Evolutionary conservation across 64 coral and sea anemone species (phyloP), one percentile per base, ranked within the genome.

Genomic region (Acropora yongei): DNA sequence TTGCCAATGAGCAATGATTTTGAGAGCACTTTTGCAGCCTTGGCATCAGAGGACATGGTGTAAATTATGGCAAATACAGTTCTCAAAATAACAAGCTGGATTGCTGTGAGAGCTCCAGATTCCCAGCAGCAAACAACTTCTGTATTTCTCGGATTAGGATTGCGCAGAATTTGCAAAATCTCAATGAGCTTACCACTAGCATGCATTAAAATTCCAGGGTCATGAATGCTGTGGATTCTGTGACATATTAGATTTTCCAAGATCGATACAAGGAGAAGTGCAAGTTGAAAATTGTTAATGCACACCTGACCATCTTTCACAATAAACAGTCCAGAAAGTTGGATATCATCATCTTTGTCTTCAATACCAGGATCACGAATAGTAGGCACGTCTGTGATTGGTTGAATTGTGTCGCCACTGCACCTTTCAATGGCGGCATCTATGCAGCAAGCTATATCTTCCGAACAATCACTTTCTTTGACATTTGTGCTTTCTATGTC

Each of bases 161-260:
- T 84, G 39, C 90, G 77, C n/a, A 97, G 75, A 0, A 30, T 79
- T 3, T 55, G 43, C 0, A 94, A 42, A 63, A 97, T 73, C 6
- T 97, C 95, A 68, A 97, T 87, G 20, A 97, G 80, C 60, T 97
- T 89, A 1, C 89, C 89, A 58, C 55, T 86, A 0, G 84, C 79
- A 9, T 94, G 61, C 78, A 88, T 81, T 5, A 90, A 74, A 20
- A 97, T 48, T 48, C 19, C 13, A 8, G 69, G 76, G 77, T 94
- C 92, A 83, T 87, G 75, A 2, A 72, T 42, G 41, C 19, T 73
- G 18, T 71, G 44, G 30, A 46, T 87, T 30, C 90, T 85, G 8
- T 85, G 86, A 30, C 92, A 97, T 49, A 76, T 91, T 1, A 97
- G 83, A 45, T 97, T 94, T 82, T 97, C 95, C 47, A 94, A 78